phyloP scores from a whole-genome alignment of 2,113 vertebrate species.

The Rhinolophus sinicus region DNA sequence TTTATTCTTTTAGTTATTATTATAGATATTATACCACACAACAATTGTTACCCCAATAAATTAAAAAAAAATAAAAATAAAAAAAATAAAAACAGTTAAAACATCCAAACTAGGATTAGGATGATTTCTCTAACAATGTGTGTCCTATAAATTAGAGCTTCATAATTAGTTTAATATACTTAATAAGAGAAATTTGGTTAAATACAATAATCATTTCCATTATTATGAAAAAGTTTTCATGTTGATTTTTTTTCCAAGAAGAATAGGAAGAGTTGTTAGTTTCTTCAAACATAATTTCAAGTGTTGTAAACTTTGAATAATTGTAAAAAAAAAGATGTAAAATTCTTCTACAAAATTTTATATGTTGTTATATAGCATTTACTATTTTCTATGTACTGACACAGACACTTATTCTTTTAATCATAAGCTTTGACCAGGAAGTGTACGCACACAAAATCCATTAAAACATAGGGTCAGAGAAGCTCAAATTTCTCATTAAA shows the following conservation, averaged over 20 bases:
- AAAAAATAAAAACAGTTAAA: not conserved
- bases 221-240: not conserved
- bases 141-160: not conserved
- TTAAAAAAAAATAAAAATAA: too few relatives aligned
- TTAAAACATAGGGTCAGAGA: not conserved
- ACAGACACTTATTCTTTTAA: not conserved
- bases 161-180: not conserved
- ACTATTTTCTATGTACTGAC: not conserved
- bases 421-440: slow-evolving; percentile 5
- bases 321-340: not conserved
- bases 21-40: too few relatives aligned
- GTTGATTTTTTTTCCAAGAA: not conserved
- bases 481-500: not conserved
- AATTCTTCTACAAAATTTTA: not conserved
- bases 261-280: not conserved
- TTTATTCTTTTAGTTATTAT: too few relatives aligned
- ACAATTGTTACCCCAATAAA: too few relatives aligned
- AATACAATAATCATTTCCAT: not conserved
- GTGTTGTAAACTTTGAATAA: not conserved
- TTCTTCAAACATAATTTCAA: slow-evolving; percentile 8
- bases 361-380: not conserved
- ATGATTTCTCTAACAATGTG: not conserved
- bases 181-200: not conserved
- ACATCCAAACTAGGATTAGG: not conserved
- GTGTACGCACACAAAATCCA: not conserved